Evolutionary conservation across 2,113 vertebrate genomes (phyloP).

Genomic region (Mohoua ochrocephala): DNA sequence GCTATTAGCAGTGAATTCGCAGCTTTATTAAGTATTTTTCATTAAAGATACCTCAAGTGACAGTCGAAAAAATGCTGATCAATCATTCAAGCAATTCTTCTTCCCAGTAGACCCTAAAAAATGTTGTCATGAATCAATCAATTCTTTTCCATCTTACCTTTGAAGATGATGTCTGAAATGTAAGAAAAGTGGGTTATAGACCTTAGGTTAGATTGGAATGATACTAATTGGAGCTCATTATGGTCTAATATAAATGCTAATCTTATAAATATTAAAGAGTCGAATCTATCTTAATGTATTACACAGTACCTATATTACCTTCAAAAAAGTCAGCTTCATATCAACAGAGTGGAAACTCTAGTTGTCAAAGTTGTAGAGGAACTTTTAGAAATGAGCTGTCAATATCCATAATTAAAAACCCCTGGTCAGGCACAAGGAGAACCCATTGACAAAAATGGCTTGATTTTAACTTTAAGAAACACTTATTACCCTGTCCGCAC

Average conservation of each 20-base stretch:
- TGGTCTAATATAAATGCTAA: constrained; percentile 70
- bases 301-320: constrained; percentile 42
- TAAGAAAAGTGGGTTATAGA: constrained; percentile 66
- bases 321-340: constrained; percentile 46
- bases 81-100: constrained; percentile 60
- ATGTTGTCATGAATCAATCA: constrained; percentile 68
- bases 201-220: constrained; percentile 59
- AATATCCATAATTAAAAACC: neutral
- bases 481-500: neutral
- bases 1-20: neutral
- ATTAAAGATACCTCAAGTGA: constrained; percentile 29
- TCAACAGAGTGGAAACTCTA: constrained; percentile 38
- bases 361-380: constrained; percentile 23
- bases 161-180: constrained; percentile 58
- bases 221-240: constrained; percentile 70
- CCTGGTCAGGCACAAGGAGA: neutral
- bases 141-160: constrained; percentile 47
- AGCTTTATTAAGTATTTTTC: constrained; percentile 26
- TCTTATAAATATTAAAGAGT: constrained; percentile 68
- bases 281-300: constrained; percentile 60
- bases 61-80: constrained; percentile 62
- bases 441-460: neutral
- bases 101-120: constrained; percentile 59
- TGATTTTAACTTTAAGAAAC: neutral
- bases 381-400: neutral